Conservation (phyloP, 2,113 vertebrate species). For the Heterotis niloticus region DNA sequence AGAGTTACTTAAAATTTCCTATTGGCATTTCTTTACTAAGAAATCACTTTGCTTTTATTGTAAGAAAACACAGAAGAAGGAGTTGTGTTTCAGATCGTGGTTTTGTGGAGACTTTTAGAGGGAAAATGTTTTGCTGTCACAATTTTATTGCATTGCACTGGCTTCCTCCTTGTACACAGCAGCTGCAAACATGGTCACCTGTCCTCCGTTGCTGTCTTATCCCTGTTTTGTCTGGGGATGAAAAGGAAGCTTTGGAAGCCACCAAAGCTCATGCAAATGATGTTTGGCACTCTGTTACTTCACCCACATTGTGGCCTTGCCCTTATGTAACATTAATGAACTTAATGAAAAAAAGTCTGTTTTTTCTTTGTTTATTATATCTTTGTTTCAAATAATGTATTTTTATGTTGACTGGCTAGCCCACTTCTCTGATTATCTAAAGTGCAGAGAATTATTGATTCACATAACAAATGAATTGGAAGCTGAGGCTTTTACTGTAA, state of each 20-base stretch:
- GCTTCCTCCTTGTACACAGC: background rate
- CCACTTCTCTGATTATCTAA: background rate
- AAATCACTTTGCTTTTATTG: too few relatives aligned
- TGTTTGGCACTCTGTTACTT: background rate
- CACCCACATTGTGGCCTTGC: background rate
- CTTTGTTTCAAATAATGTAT: background rate
- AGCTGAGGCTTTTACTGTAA: background rate
- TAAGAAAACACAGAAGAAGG: background rate
- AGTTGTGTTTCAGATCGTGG: background rate
- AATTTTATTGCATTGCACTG: background rate
- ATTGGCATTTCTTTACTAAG: background rate
- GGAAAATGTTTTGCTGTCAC: background rate
- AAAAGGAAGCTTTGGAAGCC: slow-evolving; percentile 5
- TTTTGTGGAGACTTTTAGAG: background rate
- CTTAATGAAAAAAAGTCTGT: background rate
- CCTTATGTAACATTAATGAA: background rate
- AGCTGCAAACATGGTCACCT: background rate
- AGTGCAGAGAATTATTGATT: background rate
- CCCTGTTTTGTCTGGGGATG: background rate
- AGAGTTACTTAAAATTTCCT: background rate
- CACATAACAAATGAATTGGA: background rate
- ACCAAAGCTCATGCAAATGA: background rate
- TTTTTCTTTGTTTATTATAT: background rate
- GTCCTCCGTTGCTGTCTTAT: background rate
- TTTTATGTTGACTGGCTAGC: background rate